phyloP scores from a whole-genome alignment of 2,797 vertebrate genomes.

The Oreochromis grahami region DNA sequence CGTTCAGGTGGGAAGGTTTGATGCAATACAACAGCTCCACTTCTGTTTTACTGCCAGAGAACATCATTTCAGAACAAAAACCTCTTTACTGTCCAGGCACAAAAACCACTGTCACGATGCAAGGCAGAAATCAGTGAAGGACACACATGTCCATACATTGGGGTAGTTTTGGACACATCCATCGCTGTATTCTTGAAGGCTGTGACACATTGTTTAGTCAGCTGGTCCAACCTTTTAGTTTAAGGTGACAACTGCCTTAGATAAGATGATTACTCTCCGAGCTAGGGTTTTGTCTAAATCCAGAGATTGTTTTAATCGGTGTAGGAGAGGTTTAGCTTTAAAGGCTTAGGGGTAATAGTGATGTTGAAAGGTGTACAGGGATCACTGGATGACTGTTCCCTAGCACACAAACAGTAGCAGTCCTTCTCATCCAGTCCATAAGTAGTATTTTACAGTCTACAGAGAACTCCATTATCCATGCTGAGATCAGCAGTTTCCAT shows the following conservation, averaged over 20 bases:
- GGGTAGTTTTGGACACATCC: not conserved
- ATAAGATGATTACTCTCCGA: conserved; percentile 60
- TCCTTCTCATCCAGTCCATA: conserved; percentile 38
- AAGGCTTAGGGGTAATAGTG: conserved; percentile 57
- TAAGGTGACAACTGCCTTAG: conserved; percentile 36
- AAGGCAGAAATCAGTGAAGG: not conserved
- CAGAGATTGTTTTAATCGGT: conserved; percentile 70
- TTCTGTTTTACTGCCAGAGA: conserved; percentile 8
- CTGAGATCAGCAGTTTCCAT: conserved; percentile 67
- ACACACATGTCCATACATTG: not conserved
- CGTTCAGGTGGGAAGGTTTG: conserved; percentile 32
- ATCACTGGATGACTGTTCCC: conserved; percentile 36
- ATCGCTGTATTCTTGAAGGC: not conserved
- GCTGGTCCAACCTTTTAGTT: conserved; percentile 16
- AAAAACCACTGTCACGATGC: not conserved
- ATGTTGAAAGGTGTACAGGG: conserved; percentile 56
- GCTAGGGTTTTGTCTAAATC: conserved; percentile 48
- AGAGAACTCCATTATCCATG: conserved; percentile 49
- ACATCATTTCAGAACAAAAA: not conserved
- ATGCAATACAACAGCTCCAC: conserved; percentile 20
- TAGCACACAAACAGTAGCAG: conserved; percentile 37
- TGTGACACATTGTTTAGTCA: conserved; percentile 9
- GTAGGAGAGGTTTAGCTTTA: conserved; percentile 56
- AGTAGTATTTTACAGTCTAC: conserved; percentile 58
- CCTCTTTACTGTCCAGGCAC: not conserved